These are phyloP conservation scores for Aphodius sticticus DNA, from an alignment of 2,888 invertebrate genomes.

Conservation along the genomic window DNA sequence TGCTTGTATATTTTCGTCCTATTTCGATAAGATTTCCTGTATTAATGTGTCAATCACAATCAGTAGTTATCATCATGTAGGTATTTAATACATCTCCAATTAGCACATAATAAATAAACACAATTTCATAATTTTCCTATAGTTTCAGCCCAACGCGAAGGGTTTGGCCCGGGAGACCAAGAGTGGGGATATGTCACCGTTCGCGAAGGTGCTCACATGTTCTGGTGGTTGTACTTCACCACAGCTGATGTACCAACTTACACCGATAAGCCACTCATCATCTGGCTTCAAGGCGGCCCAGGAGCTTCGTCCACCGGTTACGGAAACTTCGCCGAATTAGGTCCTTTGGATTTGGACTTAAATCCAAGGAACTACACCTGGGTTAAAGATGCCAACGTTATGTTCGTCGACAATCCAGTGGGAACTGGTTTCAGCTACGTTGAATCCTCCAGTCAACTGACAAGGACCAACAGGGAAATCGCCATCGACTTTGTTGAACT, in stretches of 20 bases:
- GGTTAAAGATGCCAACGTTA: conserved; percentile 81
- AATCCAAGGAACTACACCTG: conserved; percentile 78
- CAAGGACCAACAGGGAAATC: conserved; percentile 68
- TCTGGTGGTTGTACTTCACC: conserved; percentile 87
- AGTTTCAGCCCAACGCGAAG: conserved; percentile 44
- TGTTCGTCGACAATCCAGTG: conserved; percentile 89
- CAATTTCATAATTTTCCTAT: neutral
- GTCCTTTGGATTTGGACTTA: conserved; percentile 74
- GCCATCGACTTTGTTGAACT: conserved; percentile 65
- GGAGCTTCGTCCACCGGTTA: conserved; percentile 65
- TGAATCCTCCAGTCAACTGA: conserved; percentile 61
- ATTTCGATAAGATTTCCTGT: neutral
- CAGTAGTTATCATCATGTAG: no score
- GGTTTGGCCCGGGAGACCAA: conserved; percentile 71
- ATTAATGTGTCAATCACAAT: neutral
- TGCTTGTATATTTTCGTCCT: neutral
- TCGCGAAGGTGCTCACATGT: conserved; percentile 79
- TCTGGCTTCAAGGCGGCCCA: conserved; percentile 92
- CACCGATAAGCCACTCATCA: conserved; percentile 76
- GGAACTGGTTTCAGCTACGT: conserved; percentile 87
- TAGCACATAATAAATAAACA: neutral
- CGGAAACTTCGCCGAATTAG: conserved; percentile 86
- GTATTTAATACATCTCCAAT: no score
- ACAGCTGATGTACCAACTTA: conserved; percentile 65
- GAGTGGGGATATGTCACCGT: conserved; percentile 80